phyloP scores from a whole-genome alignment of 2,113 vertebrate species.

The Pandion haliaetus region DNA sequence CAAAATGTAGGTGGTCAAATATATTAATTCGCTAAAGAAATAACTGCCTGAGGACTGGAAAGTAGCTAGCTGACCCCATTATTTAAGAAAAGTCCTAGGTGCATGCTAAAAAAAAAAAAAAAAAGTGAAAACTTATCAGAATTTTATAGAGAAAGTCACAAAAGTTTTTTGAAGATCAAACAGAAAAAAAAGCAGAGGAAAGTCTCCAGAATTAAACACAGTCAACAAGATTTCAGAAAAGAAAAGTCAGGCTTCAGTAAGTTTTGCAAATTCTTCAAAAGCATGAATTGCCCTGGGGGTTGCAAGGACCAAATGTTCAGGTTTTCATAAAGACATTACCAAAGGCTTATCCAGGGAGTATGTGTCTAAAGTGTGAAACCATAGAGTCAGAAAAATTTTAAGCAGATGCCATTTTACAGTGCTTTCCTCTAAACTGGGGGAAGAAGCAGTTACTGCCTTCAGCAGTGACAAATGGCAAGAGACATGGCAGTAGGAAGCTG shows the following conservation, averaged over 20 bases:
- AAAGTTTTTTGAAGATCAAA: conserved; percentile 22
- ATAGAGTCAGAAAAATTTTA: not conserved
- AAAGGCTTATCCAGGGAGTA: not conserved
- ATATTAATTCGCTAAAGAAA: not conserved
- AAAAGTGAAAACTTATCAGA: not conserved
- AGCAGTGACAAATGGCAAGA: not conserved
- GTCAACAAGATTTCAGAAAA: conserved; percentile 35
- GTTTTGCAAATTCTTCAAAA: conserved; percentile 58
- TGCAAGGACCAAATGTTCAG: conserved; percentile 51
- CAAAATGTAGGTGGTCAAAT: not conserved
- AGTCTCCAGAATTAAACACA: conserved; percentile 20
- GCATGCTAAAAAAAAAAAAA: not conserved
- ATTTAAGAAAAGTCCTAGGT: not conserved
- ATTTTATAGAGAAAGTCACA: not conserved
- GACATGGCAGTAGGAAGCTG: not conserved
- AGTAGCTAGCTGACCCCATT: not conserved
- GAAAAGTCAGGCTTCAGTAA: conserved; percentile 11
- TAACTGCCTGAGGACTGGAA: not conserved
- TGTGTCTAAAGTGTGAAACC: conserved; percentile 11
- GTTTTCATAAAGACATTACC: conserved; percentile 24
- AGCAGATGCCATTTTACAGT: conserved; percentile 7
- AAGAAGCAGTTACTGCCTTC: not conserved
- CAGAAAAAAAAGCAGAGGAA: not conserved
- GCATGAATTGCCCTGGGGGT: conserved; percentile 20
- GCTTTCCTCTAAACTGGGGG: not conserved